A percentile compares a stretch with the other conserved stretches of the same genome.
phyloP scores from a whole-genome alignment of 2,888 invertebrate genomes.

The Scaptodrosophila latifasciaeformis region DNA sequence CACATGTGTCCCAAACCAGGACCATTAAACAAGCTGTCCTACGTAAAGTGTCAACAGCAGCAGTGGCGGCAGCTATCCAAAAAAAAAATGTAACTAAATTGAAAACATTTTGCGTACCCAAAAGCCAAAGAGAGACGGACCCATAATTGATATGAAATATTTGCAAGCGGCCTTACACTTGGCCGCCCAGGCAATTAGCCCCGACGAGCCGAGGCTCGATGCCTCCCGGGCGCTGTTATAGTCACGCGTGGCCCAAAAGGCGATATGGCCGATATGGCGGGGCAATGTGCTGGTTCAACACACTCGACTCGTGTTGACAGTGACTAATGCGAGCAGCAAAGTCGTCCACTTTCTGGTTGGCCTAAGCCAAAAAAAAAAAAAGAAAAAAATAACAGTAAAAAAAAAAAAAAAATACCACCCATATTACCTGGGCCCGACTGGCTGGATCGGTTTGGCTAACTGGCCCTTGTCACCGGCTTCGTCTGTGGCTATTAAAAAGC shows the following conservation, averaged over 20 bases:
- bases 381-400: too few relatives aligned
- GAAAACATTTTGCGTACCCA: constrained; percentile 2
- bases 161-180: not conserved
- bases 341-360: constrained; percentile 1
- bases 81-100: not conserved
- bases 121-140: not conserved
- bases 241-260: not conserved
- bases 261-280: not conserved
- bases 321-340: constrained; percentile 17
- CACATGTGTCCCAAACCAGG: not conserved
- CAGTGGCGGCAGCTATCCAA: constrained; percentile 2
- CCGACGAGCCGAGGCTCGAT: too few relatives aligned
- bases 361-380: not conserved
- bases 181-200: constrained; percentile 10
- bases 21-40: constrained; percentile 8
- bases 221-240: not conserved
- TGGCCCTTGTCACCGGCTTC: too few relatives aligned
- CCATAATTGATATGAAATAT: constrained; percentile 20
- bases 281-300: too few relatives aligned
- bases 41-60: constrained; percentile 10
- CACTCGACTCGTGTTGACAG: constrained; percentile 16
- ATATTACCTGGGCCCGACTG: not conserved
- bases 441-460: not conserved
- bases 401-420: too few relatives aligned
- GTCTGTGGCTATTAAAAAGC: constrained; percentile 2